Percentiles rank a stretch among this genome's conserved stretches.
Evolutionary conservation across 2,888 invertebrate genomes (phyloP).

Genomic region (Hypselothyrea guttata): DNA sequence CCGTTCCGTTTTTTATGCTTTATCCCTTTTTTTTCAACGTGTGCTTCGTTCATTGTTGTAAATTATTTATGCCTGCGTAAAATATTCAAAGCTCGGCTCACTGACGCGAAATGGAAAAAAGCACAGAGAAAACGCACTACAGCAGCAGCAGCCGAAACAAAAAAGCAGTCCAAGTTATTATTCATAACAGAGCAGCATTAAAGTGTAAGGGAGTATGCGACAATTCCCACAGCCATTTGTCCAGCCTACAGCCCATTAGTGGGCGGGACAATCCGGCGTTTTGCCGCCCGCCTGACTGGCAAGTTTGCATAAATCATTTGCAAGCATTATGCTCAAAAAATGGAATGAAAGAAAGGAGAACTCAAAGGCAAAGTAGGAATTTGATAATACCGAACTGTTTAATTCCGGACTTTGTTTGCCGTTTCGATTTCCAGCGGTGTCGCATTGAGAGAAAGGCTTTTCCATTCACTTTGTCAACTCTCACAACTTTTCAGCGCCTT

Average conservation of each 20-base stretch:
- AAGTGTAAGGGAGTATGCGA: constrained; percentile 74
- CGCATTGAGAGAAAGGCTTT: constrained; percentile 48
- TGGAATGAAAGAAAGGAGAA: constrained; percentile 1
- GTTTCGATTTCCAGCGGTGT: constrained; percentile 58
- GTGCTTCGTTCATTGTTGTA: constrained; percentile 74
- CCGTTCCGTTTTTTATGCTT: constrained; percentile 54
- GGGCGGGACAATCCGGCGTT: constrained; percentile 10
- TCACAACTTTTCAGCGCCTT: constrained; percentile 47
- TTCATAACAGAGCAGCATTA: constrained; percentile 80
- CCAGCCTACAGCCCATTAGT: constrained; percentile 29
- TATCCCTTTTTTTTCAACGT: constrained; percentile 74
- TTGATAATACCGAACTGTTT: constrained; percentile 65
- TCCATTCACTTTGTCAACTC: constrained; percentile 51
- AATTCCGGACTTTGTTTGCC: constrained; percentile 63
- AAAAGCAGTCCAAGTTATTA: constrained; percentile 77
- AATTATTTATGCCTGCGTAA: constrained; percentile 78
- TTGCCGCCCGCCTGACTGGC: constrained; percentile 28
- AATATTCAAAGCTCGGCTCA: constrained; percentile 73
- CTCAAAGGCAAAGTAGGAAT: constrained; percentile 33
- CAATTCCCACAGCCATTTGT: constrained; percentile 76
- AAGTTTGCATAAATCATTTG: constrained; percentile 75
- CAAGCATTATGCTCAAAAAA: constrained; percentile 36
- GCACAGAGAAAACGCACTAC: constrained; percentile 45
- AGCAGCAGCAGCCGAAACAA: constrained; percentile 33
- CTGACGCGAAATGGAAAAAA: constrained; percentile 54